Evolutionary conservation across 1,140 invertebrate genomes (phyloP).

Genomic region (Drosophila novamexicana): DNA sequence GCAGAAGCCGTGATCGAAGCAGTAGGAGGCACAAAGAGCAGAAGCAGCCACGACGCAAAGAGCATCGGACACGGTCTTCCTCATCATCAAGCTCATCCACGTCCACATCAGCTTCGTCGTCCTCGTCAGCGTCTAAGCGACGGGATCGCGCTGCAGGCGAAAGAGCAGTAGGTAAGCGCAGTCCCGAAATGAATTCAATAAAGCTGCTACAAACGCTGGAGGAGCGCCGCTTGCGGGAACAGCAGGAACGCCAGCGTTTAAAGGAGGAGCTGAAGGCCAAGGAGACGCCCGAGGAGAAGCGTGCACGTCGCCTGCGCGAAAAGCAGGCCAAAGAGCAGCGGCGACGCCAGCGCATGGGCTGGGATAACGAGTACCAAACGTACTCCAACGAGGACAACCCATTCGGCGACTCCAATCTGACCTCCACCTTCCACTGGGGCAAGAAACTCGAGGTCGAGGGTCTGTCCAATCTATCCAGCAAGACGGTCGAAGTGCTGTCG

Average conservation of each 20-base stretch:
- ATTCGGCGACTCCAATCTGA: constrained; percentile 97
- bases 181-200: constrained; percentile 71
- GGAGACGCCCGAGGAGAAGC: constrained; percentile 98
- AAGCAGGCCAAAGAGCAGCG: constrained; percentile 96
- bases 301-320: constrained; percentile 93
- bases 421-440: constrained; percentile 97
- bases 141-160: not conserved
- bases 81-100: constrained; percentile 34
- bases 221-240: constrained; percentile 87
- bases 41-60: constrained; percentile 21
- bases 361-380: constrained; percentile 97
- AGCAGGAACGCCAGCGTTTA: constrained; percentile 88
- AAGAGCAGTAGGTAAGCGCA: constrained; percentile 13
- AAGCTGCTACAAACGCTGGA: constrained; percentile 90
- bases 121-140: constrained; percentile 6
- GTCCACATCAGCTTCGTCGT: constrained; percentile 36
- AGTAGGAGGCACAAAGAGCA: constrained; percentile 18
- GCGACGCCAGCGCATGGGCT: constrained; percentile 95
- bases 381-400: constrained; percentile 99
- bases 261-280: constrained; percentile 94
- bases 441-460: constrained; percentile 99
- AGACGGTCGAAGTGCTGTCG: constrained; percentile 94
- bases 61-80: constrained; percentile 23
- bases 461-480: constrained; percentile 89
- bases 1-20: constrained; percentile 9